Evolutionary conservation across 2,113 vertebrate species (phyloP).

Genomic region (Xiphias gladius): DNA sequence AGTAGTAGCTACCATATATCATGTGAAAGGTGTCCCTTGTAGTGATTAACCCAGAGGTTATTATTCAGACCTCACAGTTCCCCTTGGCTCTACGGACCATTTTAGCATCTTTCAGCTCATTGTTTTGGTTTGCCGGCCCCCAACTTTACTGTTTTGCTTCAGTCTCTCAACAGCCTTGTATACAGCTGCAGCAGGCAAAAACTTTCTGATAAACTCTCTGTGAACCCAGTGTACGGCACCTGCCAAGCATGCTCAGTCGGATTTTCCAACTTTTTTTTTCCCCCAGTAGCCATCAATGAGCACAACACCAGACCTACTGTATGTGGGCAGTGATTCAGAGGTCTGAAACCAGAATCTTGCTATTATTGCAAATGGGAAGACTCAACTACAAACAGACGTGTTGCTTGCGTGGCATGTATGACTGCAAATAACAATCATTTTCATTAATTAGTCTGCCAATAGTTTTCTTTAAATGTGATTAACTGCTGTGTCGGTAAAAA

Average conservation of each 20-base stretch:
- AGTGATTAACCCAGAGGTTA: too few relatives aligned
- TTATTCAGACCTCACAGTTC: too few relatives aligned
- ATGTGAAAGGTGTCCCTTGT: too few relatives aligned
- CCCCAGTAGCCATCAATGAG: background rate
- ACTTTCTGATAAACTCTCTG: background rate
- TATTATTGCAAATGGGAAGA: slow-evolving; percentile 4
- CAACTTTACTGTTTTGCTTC: background rate
- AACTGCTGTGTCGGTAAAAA: too few relatives aligned
- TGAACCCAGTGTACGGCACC: background rate
- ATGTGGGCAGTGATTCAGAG: slow-evolving; percentile 1
- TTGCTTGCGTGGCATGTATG: background rate
- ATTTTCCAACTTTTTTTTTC: too few relatives aligned
- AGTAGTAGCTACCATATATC: too few relatives aligned
- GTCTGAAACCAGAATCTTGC: background rate
- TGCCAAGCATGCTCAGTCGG: background rate
- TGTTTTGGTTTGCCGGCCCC: background rate
- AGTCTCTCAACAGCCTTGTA: background rate
- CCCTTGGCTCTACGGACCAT: background rate
- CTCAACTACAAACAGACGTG: background rate
- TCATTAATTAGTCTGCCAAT: too few relatives aligned
- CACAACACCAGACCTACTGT: background rate
- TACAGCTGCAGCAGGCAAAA: background rate
- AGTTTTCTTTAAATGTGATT: too few relatives aligned
- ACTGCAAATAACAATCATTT: background rate
- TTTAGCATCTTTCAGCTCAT: background rate